Percentiles rank a stretch among this genome's conserved stretches.
phyloP scores from a whole-genome alignment of 2,888 invertebrate species.

The Drosophila pegasa region DNA sequence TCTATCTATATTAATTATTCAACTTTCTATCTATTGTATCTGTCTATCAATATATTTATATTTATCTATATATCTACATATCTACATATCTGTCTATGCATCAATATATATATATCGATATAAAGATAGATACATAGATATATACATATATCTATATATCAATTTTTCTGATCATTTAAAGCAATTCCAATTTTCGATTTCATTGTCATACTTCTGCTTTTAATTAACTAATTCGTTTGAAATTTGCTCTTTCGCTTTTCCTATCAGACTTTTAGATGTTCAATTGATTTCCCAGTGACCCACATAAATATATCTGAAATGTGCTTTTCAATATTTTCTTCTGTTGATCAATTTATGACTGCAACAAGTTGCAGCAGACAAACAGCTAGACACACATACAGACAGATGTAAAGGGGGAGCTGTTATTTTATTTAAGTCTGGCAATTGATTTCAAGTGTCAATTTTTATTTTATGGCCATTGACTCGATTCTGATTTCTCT shows the following conservation, averaged over 20 bases:
- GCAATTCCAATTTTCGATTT: too few relatives aligned
- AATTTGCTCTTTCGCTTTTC: not conserved
- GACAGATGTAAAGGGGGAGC: not conserved
- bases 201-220: not conserved
- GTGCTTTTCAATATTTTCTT: not conserved
- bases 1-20: too few relatives aligned
- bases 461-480: conserved; percentile 33
- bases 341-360: conserved; percentile 33
- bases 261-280: not conserved
- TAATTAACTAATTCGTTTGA: conserved; percentile 5
- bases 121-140: too few relatives aligned
- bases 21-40: too few relatives aligned
- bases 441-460: conserved; percentile 70
- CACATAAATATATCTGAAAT: conserved; percentile 18
- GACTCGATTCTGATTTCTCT: conserved; percentile 24
- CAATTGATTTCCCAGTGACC: conserved; percentile 23
- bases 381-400: not conserved
- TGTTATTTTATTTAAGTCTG: conserved; percentile 33
- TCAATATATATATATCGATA: too few relatives aligned
- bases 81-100: too few relatives aligned
- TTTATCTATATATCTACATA: too few relatives aligned
- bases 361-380: conserved; percentile 20
- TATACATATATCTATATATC: too few relatives aligned
- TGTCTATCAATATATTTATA: too few relatives aligned
- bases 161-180: too few relatives aligned